Evolutionary conservation across 35 echinoderm and acorn worm genomes (phyloP).

Genomic region (Lytechinus variegatus): DNA sequence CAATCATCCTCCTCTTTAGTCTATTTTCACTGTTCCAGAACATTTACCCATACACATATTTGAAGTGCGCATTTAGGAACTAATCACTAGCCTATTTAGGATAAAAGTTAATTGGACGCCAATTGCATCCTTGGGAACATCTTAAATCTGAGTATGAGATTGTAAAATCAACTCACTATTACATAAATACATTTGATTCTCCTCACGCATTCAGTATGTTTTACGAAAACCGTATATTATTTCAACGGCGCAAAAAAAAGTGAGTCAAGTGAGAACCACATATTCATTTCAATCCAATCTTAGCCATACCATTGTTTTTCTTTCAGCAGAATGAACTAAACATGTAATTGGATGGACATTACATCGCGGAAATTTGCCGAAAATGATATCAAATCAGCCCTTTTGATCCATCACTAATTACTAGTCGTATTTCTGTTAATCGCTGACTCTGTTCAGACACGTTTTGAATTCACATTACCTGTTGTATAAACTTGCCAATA

Average conservation of each 20-base stretch:
- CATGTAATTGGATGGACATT: neutral
- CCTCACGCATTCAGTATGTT: neutral
- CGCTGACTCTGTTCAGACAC: neutral
- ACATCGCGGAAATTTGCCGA: neutral
- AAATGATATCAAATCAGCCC: neutral
- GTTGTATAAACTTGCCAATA: too few relatives aligned
- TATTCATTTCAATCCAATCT: neutral
- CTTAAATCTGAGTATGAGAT: neutral
- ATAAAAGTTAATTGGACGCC: neutral
- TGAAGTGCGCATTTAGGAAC: neutral
- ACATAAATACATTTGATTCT: neutral
- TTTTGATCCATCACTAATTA: neutral
- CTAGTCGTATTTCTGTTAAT: neutral
- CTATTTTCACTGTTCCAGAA: neutral
- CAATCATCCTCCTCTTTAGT: neutral
- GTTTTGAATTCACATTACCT: too few relatives aligned
- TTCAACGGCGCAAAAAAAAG: neutral
- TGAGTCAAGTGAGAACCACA: neutral
- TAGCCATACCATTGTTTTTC: neutral
- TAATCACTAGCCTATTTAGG: neutral
- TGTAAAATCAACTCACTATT: neutral
- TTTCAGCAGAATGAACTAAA: neutral
- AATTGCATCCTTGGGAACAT: neutral
- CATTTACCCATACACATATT: neutral
- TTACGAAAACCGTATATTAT: neutral